A percentile compares a stretch with the other conserved stretches of the same genome.
Conservation (phyloP, 2,888 invertebrate genomes). For the Vandiemenella viatica region DNA sequence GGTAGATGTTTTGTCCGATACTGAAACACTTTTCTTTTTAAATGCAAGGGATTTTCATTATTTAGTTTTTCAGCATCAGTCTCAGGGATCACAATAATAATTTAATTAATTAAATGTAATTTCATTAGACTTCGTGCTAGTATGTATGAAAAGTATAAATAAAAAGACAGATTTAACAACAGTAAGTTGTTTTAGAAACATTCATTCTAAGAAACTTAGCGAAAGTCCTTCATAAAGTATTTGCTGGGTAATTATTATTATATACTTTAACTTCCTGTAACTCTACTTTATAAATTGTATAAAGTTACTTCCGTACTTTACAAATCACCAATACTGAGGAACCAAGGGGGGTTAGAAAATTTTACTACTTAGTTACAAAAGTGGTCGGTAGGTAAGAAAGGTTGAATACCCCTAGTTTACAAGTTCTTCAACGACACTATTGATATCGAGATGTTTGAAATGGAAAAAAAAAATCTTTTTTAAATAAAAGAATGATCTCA, state of each 20-base stretch:
- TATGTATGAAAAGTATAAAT: slow-evolving; percentile 1
- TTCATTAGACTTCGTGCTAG: neutral
- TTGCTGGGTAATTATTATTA: neutral
- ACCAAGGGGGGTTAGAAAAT: neutral
- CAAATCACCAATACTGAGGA: neutral
- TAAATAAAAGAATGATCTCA: no score
- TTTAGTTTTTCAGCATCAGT: neutral
- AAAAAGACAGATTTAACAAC: neutral
- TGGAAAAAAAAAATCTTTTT: no score
- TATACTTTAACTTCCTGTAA: neutral
- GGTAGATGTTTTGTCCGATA: no score
- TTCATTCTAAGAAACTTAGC: neutral
- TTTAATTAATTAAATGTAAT: slow-evolving; percentile 1
- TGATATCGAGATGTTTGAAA: no score
- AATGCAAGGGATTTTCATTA: neutral
- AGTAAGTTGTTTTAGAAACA: neutral
- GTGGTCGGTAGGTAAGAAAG: neutral
- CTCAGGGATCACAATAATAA: neutral
- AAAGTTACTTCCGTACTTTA: neutral
- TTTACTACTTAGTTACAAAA: neutral
- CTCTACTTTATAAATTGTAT: neutral
- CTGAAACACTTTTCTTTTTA: no score
- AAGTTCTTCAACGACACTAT: no score
- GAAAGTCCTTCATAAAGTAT: neutral
- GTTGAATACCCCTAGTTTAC: slow-evolving; percentile 1